A percentile compares a stretch with the other conserved stretches of the same genome.
Conservation (phyloP, 1,140 invertebrate species). For the Propsilocerus akamusi region DNA sequence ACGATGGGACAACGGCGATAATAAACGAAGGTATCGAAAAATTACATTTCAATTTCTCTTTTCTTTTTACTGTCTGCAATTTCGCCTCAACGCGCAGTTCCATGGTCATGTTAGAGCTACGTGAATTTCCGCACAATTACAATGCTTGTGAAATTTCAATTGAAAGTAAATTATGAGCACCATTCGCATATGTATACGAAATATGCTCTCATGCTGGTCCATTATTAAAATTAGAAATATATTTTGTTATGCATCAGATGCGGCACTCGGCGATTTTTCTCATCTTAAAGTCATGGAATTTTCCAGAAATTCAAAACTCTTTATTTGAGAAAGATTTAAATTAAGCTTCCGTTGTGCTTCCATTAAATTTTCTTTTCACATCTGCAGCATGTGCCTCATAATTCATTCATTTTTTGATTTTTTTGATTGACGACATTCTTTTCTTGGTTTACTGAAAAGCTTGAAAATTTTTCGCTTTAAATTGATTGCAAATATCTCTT, state of each 20-base stretch:
- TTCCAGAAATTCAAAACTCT: no score
- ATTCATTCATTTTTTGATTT: background rate
- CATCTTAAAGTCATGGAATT: background rate
- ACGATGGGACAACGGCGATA: background rate
- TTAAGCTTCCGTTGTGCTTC: background rate
- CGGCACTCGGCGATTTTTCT: background rate
- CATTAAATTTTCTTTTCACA: background rate
- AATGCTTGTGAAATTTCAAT: background rate
- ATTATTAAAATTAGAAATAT: slow-evolving; percentile 3
- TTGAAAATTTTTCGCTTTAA: no score
- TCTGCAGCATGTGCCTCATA: no score
- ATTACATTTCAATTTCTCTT: slow-evolving; percentile 1
- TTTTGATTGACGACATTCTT: background rate
- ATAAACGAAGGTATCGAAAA: background rate
- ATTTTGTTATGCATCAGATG: slow-evolving; percentile 1
- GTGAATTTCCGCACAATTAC: background rate
- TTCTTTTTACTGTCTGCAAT: background rate
- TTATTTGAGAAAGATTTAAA: background rate
- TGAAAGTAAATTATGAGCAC: background rate
- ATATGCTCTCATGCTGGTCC: background rate
- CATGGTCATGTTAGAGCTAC: background rate
- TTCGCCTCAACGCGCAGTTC: background rate
- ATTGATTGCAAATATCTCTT: no score
- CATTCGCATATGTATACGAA: background rate
- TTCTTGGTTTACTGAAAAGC: background rate